A percentile compares a stretch with the other conserved stretches of the same genome.
phyloP scores from a whole-genome alignment of 2,797 vertebrate species.

The Pangasius krempfi region DNA sequence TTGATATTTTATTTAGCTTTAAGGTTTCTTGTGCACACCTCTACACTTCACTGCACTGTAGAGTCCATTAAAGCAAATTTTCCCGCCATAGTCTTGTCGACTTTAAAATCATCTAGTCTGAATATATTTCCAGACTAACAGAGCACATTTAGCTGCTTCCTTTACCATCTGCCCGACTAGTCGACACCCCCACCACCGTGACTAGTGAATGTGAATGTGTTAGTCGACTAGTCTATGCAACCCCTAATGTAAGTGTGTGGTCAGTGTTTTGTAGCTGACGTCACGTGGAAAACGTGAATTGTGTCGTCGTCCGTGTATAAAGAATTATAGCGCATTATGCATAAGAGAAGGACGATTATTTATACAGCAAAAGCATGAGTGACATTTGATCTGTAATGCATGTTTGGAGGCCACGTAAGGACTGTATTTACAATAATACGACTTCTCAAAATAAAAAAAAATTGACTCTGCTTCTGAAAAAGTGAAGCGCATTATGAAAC shows the following conservation, averaged over 20 bases:
- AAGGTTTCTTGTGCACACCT: background rate
- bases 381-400: conserved; percentile 73
- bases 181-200: background rate
- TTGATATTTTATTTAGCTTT: background rate
- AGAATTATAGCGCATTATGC: background rate
- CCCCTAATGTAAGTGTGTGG: conserved; percentile 36
- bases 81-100: background rate
- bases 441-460: background rate
- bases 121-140: too few relatives aligned
- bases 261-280: conserved; percentile 52
- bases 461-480: conserved; percentile 40
- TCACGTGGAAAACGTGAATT: conserved; percentile 15
- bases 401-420: conserved; percentile 70
- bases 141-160: background rate
- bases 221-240: conserved; percentile 8
- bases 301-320: background rate
- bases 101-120: too few relatives aligned
- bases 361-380: conserved; percentile 75
- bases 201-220: background rate
- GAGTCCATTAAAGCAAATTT: background rate
- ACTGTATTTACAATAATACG: conserved; percentile 52
- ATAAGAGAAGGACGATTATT: background rate
- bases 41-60: background rate
- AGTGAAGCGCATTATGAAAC: conserved; percentile 7
- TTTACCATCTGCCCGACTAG: background rate